Conservation (phyloP, 2,888 invertebrate species). For the Melinaea marsaeus region DNA sequence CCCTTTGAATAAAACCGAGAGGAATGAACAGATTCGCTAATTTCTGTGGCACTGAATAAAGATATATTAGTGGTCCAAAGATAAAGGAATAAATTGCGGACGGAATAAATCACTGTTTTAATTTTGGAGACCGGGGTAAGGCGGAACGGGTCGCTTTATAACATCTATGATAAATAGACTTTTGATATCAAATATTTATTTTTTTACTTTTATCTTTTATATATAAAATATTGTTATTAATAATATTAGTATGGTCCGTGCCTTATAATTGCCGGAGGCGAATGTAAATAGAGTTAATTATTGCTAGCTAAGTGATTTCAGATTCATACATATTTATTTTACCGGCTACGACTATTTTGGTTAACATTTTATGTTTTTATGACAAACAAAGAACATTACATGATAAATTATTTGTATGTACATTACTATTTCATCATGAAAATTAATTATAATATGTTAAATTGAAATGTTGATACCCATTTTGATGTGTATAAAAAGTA, state of each 20-base stretch:
- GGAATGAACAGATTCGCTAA: conserved; percentile 67
- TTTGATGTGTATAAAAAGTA: neutral
- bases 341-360: conserved; percentile 12
- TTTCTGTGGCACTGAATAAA: conserved; percentile 69
- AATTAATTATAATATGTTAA: no score
- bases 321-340: conserved; percentile 48
- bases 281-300: conserved; percentile 71
- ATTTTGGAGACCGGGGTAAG: conserved; percentile 49
- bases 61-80: conserved; percentile 75
- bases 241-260: conserved; percentile 33
- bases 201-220: neutral
- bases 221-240: neutral
- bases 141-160: no score
- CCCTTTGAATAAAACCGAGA: conserved; percentile 55
- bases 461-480: no score
- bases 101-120: conserved; percentile 76
- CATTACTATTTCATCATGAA: no score
- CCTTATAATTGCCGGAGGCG: conserved; percentile 45
- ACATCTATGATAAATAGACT: no score
- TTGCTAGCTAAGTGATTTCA: conserved; percentile 68
- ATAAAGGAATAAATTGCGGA: conserved; percentile 76
- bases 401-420: no score
- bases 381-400: no score
- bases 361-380: conserved; percentile 14
- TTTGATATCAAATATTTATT: no score